Evolutionary conservation across 1,140 invertebrate genomes (phyloP), one percentile per base, ranked within the genome.

Genomic region (Sipha flava): DNA sequence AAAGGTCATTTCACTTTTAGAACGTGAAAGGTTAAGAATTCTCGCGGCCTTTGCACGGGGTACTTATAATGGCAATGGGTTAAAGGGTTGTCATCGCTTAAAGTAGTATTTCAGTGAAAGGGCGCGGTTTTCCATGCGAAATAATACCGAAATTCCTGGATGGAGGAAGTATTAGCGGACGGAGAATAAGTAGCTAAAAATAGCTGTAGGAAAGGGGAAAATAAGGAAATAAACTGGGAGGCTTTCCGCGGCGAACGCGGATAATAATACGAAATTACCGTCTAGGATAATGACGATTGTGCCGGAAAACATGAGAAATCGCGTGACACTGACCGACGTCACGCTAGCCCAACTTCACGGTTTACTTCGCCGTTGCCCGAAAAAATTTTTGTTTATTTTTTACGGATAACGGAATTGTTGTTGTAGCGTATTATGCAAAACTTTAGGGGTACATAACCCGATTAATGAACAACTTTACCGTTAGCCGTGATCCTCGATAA

Each of bases 1-100:
- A 68, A 68, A 45, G 64, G 40, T 68, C 64, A 16, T 68, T 68
- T 45, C 16, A 26, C 64, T 68, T 45, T 68, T 68, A 68, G n/a
- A 45, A 45, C 40, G 14, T 45, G 21, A 68, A 68, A 68, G 64
- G 64, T 68, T 45, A 68, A 68, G 64, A 68, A 68, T 45, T 16
- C 7, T 29, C 40, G 64, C 37, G 21, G 40, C 5, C 21, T 40
- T 68, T 26, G 21, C 9, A 18, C 21, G 10, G n/a, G n/a, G n/a
- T n/a, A 43, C 37, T 23, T 45, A 68, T 45, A 68, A 68, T 68
- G 64, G 64, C 64, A 68, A 37, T 29, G 40, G 64, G 64, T 68
- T 68, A 68, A 45, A 37, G 64, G 64, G 37, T 68, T 45, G 64
- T 68, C 64, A 29, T 45, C 37, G 64, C 3, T 66, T 18, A 31